phyloP scores from a whole-genome alignment of 64 coral and sea anemone genomes.

The Stylophora pistillata region DNA sequence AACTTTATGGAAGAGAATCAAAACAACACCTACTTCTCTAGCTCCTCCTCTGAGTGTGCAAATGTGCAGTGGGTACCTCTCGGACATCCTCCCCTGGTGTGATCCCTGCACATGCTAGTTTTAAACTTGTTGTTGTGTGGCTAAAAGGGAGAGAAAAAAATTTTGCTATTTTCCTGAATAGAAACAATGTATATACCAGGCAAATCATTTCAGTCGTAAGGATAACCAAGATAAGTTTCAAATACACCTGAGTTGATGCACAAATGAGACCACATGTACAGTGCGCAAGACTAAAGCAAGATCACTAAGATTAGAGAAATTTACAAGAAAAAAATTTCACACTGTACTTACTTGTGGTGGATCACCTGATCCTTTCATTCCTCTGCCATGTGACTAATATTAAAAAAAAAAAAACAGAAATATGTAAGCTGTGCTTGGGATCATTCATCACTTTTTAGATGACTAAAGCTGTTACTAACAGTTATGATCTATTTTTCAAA shows the following conservation, averaged over 20 bases:
- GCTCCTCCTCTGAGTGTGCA: conserved; percentile 97
- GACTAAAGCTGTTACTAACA: no score
- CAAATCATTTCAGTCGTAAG: no score
- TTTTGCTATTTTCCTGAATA: neutral
- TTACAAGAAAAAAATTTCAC: neutral
- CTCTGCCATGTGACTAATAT: conserved; percentile 73
- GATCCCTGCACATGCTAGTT: conserved; percentile 96
- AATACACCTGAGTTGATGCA: no score
- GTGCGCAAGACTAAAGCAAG: no score
- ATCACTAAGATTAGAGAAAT: neutral
- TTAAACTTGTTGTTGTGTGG: conserved; percentile 87
- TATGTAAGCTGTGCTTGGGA: no score
- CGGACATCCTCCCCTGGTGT: conserved; percentile 80
- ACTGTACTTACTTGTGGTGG: conserved; percentile 66
- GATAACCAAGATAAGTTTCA: no score
- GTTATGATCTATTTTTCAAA: no score
- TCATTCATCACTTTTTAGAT: no score
- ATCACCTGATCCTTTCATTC: conserved; percentile 84
- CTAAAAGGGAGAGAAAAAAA: neutral
- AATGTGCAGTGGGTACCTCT: conserved; percentile 88
- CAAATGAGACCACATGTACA: no score
- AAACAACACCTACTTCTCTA: conserved; percentile 69
- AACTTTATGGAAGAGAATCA: neutral
- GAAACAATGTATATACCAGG: neutral
- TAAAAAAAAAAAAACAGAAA: neutral